Conservation (phyloP, 2,113 vertebrate species). For the Rousettus leschenaultii region DNA sequence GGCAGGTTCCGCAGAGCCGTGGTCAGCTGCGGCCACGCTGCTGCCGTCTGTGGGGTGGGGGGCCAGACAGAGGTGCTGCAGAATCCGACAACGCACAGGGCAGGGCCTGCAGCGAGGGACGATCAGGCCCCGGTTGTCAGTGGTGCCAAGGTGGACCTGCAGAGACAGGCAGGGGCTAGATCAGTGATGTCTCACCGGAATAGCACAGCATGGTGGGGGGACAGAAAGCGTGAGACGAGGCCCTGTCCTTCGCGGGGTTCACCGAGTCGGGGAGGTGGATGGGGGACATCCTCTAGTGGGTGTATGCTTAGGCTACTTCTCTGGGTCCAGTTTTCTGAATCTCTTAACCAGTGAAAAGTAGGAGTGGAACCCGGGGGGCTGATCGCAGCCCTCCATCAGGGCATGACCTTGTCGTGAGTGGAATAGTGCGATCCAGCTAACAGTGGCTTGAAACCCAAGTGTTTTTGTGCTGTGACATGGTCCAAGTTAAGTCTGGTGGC, state of each 20-base stretch:
- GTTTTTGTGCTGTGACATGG: rapidly evolving
- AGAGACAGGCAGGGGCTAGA: neutral
- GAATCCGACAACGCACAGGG: rapidly evolving
- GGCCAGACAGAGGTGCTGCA: neutral
- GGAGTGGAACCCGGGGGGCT: neutral
- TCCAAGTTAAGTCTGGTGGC: neutral
- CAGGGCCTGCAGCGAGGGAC: no score
- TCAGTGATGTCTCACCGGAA: neutral
- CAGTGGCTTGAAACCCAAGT: neutral
- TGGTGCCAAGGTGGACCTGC: neutral
- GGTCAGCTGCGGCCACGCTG: neutral
- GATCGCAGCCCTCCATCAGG: neutral
- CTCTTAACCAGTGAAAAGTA: neutral
- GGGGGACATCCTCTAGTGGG: neutral
- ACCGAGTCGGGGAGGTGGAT: no score
- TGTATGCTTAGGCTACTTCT: neutral
- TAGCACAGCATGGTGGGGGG: neutral
- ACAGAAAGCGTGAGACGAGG: neutral
- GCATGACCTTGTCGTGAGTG: neutral
- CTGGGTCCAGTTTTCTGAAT: neutral
- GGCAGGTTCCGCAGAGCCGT: neutral
- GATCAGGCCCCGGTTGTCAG: rapidly evolving
- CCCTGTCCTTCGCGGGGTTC: neutral
- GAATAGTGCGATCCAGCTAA: no score
- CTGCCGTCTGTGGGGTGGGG: neutral